Conservation (phyloP, 2,888 invertebrate species). For the Stenurella melanura region DNA sequence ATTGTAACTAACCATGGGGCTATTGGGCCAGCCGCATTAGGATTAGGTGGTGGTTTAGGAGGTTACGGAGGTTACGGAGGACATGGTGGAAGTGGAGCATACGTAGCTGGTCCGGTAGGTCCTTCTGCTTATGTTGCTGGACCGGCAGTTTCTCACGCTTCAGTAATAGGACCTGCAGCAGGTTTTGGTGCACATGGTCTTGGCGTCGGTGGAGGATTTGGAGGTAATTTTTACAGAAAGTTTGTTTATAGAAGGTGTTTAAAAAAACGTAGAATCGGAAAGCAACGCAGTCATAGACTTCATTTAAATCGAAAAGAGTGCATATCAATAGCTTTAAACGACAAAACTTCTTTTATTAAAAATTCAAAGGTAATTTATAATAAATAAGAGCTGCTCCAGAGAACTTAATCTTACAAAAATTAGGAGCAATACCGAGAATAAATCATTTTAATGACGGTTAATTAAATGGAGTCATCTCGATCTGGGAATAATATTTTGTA, state of each 20-base stretch:
- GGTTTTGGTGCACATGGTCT: constrained; percentile 30
- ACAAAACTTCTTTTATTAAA: too few relatives aligned
- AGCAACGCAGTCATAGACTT: too few relatives aligned
- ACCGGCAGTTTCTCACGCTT: constrained; percentile 41
- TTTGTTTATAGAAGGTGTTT: not conserved
- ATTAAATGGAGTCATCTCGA: too few relatives aligned
- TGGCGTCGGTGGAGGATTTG: constrained; percentile 26
- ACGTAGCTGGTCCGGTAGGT: constrained; percentile 36
- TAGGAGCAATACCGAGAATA: too few relatives aligned
- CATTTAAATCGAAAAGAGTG: too few relatives aligned
- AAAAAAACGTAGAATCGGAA: too few relatives aligned
- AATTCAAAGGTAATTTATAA: too few relatives aligned
- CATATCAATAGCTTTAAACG: too few relatives aligned
- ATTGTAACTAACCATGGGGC: constrained; percentile 50
- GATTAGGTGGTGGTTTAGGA: constrained; percentile 40
- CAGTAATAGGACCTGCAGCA: constrained; percentile 49
- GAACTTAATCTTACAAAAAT: too few relatives aligned
- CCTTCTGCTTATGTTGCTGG: constrained; percentile 35
- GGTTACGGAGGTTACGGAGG: constrained; percentile 27
- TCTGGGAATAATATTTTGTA: too few relatives aligned
- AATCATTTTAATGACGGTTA: too few relatives aligned
- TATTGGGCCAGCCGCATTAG: constrained; percentile 54
- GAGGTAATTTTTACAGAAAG: constrained; percentile 20
- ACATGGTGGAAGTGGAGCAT: constrained; percentile 22
- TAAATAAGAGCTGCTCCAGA: too few relatives aligned